phyloP scores from a whole-genome alignment of 2,888 invertebrate species.

The Dryadula phaetusa region DNA sequence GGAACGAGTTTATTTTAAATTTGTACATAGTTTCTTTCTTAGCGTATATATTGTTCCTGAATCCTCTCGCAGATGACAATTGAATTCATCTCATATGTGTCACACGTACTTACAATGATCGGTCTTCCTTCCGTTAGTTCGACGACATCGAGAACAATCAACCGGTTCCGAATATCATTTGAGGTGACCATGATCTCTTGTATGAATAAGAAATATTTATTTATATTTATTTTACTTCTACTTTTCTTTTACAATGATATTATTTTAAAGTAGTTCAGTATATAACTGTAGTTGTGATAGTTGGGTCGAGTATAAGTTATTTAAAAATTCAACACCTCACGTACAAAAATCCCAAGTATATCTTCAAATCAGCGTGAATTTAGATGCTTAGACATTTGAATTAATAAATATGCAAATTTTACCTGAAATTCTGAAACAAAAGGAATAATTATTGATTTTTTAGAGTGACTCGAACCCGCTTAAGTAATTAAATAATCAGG shows the following conservation, averaged over 20 bases:
- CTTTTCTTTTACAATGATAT: not conserved
- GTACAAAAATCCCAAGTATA: not conserved
- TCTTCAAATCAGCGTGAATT: not conserved
- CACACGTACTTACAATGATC: conserved; percentile 46
- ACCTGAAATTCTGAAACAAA: too few relatives aligned
- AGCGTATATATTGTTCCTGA: conserved; percentile 18
- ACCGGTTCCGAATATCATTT: conserved; percentile 60
- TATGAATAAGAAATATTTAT: not conserved
- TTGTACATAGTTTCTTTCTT: not conserved
- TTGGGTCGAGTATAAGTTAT: too few relatives aligned
- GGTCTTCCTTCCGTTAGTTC: conserved; percentile 76
- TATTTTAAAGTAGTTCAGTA: not conserved
- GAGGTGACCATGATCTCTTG: conserved; percentile 47
- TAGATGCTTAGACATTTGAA: not conserved
- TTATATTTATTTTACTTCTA: not conserved
- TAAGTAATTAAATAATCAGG: too few relatives aligned
- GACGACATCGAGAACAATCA: conserved; percentile 51
- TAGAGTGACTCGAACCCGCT: too few relatives aligned
- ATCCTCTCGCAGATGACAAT: conserved; percentile 21
- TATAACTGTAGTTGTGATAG: too few relatives aligned
- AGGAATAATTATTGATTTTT: not conserved
- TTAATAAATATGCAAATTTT: not conserved
- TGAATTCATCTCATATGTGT: conserved; percentile 26
- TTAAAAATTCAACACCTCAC: not conserved
- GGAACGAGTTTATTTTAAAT: not conserved